These are phyloP conservation scores for Neoitamus cyanurus DNA, from an alignment of 2,888 invertebrate genomes.

Conservation along the genomic window DNA sequence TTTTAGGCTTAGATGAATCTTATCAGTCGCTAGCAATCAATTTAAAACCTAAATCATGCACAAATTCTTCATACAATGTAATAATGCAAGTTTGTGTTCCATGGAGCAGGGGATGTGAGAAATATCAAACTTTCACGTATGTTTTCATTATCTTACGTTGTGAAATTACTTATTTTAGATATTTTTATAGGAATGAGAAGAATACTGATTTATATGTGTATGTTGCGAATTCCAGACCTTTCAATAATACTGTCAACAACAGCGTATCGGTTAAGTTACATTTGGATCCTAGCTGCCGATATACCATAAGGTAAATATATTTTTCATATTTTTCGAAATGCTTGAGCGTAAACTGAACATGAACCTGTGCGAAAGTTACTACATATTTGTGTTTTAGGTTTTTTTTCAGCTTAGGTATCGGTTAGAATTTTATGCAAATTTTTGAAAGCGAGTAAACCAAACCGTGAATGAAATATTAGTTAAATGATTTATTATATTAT, in stretches of 20 bases:
- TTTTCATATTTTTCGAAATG: not conserved
- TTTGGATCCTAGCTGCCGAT: constrained; percentile 79
- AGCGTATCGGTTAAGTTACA: constrained; percentile 70
- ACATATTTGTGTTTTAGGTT: no score
- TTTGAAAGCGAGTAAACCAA: no score
- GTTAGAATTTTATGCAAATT: no score
- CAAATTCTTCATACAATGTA: constrained; percentile 69
- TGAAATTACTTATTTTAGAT: constrained; percentile 59
- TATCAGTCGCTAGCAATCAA: constrained; percentile 73
- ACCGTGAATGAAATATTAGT: no score
- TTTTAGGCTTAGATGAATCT: constrained; percentile 68
- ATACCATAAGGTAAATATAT: constrained; percentile 72
- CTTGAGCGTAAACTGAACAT: not conserved
- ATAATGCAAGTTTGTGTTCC: constrained; percentile 73
- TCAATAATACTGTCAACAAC: constrained; percentile 62
- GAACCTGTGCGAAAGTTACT: no score
- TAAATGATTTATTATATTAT: no score
- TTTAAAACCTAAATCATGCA: constrained; percentile 69
- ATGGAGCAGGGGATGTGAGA: constrained; percentile 74
- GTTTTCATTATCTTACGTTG: not conserved
- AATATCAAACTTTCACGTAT: constrained; percentile 72
- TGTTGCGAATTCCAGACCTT: constrained; percentile 70
- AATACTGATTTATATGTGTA: constrained; percentile 71
- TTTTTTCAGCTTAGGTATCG: no score
- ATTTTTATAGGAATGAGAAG: constrained; percentile 55